Evolutionary conservation across 2,797 vertebrate genomes (phyloP).

Genomic region (Helostoma temminkii): DNA sequence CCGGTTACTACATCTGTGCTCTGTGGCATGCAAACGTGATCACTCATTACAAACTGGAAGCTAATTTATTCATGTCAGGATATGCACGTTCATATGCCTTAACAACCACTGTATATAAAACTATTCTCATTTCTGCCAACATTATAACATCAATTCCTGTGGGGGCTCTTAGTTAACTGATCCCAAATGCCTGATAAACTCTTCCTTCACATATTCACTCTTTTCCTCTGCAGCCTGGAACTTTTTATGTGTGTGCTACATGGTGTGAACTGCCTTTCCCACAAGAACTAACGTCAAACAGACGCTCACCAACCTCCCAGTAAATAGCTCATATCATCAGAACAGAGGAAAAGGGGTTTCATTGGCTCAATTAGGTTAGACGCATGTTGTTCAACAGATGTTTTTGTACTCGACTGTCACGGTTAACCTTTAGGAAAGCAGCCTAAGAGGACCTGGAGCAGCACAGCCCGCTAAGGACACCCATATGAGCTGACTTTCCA

Average conservation of each 20-base stretch:
- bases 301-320: slow-evolving; percentile 69
- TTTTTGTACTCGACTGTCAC: slow-evolving; percentile 79
- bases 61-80: slow-evolving; percentile 48
- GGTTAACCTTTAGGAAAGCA: slow-evolving; percentile 74
- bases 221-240: slow-evolving; percentile 64
- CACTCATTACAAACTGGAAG: slow-evolving; percentile 20
- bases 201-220: slow-evolving; percentile 34
- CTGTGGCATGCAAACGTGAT: slow-evolving; percentile 30
- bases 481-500: slow-evolving; percentile 83
- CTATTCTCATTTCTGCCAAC: slow-evolving; percentile 21
- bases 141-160: slow-evolving; percentile 26
- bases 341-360: slow-evolving; percentile 51
- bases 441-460: slow-evolving; percentile 71
- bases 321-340: slow-evolving; percentile 77
- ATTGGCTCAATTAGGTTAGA: slow-evolving; percentile 71
- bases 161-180: slow-evolving; percentile 53
- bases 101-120: slow-evolving; percentile 37
- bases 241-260: slow-evolving; percentile 59
- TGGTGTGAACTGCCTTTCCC: slow-evolving; percentile 78
- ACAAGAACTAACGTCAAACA: slow-evolving; percentile 82
- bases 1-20: slow-evolving; percentile 23
- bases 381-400: slow-evolving; percentile 79
- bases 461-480: slow-evolving; percentile 76
- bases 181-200: slow-evolving; percentile 68
- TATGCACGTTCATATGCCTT: slow-evolving; percentile 21